Base-by-base conservation (phyloP, 2,797 vertebrate species). In the Tarsius wallacei region DNA sequence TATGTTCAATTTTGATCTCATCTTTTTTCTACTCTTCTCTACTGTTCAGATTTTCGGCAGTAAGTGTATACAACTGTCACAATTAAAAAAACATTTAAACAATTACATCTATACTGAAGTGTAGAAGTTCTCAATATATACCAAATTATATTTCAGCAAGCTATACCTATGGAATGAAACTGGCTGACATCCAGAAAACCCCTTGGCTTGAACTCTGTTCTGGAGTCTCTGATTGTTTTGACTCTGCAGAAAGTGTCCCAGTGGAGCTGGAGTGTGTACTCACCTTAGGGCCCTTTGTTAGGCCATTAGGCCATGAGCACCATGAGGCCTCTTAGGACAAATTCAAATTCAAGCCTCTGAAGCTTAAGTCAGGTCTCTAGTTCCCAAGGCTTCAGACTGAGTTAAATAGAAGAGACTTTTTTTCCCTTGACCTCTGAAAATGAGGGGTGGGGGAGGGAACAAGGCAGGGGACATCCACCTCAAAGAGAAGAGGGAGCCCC, bases 371-470 rank as follows among this genome's bases (percentile, higher is more conserved):
- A 55, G 53, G 66, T 77, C 28, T 51, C 28, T 14, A 63, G 4
- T 71, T 85, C n/a, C 21, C 68, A 81, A 31, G n/a, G 13, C 80
- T 87, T 80, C 73, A 47, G 28, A 63, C 0, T 33, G 11, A 47
- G 8, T 77, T 4, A 31, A 59, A 94, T 73, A 88, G 61, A 91
- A 36, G 81, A 21, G 36, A 47, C 7, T 87, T 78, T 64, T 87
- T 78, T 64, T 28, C 17, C 36, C 7, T 49, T 22, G 33, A 0
- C 22, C 15, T 92, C 47, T 80, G 91, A 21, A 36, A 28, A 28
- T 33, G 51, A 51, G 51, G 21, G 24, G 0, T 1, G 0, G 26
- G 31, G 17, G 31, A 4, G 31, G 17, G 9, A 3, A 42, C 42
- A 42, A 42, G 42, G 42, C 15, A 47, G 53, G 13, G 77, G 22